Percentiles rank a stretch among this genome's conserved stretches.
These are phyloP conservation scores for Protobothrops mucrosquamatus DNA, from an alignment of 2,113 vertebrate species.

Conservation along the genomic window DNA sequence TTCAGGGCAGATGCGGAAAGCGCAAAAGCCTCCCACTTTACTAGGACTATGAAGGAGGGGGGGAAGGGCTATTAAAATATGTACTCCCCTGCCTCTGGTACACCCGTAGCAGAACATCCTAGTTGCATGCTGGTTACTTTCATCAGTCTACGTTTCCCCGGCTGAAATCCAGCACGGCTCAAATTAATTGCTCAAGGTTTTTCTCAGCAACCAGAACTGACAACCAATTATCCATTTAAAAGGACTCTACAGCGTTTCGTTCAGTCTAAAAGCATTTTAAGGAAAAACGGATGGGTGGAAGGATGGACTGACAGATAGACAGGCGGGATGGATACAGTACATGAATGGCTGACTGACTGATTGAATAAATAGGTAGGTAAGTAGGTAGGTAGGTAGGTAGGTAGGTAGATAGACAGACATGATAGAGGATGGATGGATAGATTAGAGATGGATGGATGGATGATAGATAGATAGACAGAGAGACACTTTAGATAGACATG, in stretches of 20 bases:
- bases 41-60: background rate
- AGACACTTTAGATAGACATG: too few relatives aligned
- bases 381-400: too few relatives aligned
- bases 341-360: background rate
- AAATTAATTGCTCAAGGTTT: background rate
- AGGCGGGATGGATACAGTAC: background rate
- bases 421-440: too few relatives aligned
- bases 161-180: background rate
- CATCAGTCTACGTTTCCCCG: background rate
- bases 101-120: background rate
- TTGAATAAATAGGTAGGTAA: too few relatives aligned
- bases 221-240: background rate
- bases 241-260: background rate
- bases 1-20: background rate
- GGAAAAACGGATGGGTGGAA: background rate
- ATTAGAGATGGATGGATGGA: too few relatives aligned
- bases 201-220: background rate
- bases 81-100: background rate
- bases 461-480: too few relatives aligned
- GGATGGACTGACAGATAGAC: background rate
- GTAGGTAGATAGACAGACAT: too few relatives aligned
- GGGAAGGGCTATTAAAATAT: background rate
- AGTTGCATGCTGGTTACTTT: background rate
- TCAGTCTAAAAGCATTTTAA: background rate
- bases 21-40: background rate